Evolutionary conservation across 2,113 vertebrate species (phyloP), one percentile per base, ranked within the genome.

Genomic region (Aphelocoma coerulescens): DNA sequence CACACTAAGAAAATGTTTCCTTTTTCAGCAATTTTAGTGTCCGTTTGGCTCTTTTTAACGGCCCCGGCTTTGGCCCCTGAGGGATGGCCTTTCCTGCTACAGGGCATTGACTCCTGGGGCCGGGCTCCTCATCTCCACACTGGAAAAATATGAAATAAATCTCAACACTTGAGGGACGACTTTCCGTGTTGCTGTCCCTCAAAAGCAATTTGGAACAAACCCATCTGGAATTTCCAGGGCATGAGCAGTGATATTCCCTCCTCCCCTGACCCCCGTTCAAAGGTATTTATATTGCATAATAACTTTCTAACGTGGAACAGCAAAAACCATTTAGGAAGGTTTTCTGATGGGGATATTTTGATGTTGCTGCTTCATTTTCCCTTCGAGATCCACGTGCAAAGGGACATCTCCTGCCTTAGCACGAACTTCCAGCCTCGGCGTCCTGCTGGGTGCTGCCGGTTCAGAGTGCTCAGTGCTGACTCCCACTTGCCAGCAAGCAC

Each of bases 201-300:
- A 59, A 86, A 94, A 90, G 78, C 51, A 58, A 8, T 55, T 95
- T 83, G 27, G 68, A 90, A 52, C 68, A 41, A 87, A 83, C 55
- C 23, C 51, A 16, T 22, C 18, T 51, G 65, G 78, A 81, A 81
- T 78, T 63, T 88, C 71, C 55, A 59, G 48, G 49, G 11, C 41
- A 52, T 10, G 52, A 74, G 28, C 15, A n/a, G 11, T 3, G 6
- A 41, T 37, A 43, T 58, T 68, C 37, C 62, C 22, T 57, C 27
- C 46, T 23, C n/a, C 6, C 35, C 32, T 13, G 9, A 9, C 9
- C 33, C 30, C 43, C 5, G 0, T 30, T 48, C 11, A 21, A 20
- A 65, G 51, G 27, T 6, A 16, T 20, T 65, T 39, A 3, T 8
- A 17, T 26, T 23, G 11, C 11, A 11, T 7, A 16, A 33, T 3